Percentiles rank a stretch among this genome's conserved stretches.
Evolutionary conservation across 1,140 invertebrate species (phyloP).

Genomic region (Cotesia chilonis): DNA sequence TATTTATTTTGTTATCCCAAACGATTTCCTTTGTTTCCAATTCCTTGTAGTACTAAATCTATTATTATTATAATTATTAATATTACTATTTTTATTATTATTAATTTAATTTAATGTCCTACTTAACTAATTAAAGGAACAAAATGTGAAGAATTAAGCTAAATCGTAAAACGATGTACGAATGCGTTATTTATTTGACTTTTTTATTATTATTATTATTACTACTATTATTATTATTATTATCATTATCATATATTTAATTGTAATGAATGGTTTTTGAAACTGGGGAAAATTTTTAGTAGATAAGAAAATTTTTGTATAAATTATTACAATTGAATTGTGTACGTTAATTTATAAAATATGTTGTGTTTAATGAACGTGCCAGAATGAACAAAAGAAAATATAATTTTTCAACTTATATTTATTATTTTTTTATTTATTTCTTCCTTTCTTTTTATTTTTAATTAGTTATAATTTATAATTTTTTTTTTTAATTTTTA

Average conservation of each 20-base stretch:
- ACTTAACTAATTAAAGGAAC: no score
- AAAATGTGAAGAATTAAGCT: no score
- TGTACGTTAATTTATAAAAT: constrained; percentile 67
- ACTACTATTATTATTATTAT: no score
- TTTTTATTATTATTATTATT: no score
- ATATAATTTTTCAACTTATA: constrained; percentile 64
- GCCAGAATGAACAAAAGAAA: constrained; percentile 63
- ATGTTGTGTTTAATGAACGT: constrained; percentile 65
- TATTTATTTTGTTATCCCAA: constrained; percentile 66
- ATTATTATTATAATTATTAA: constrained; percentile 25
- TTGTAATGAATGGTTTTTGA: neutral
- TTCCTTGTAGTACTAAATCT: constrained; percentile 24
- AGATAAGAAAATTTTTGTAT: constrained; percentile 48
- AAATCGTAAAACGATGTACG: no score
- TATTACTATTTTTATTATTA: constrained; percentile 5
- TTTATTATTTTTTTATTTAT: constrained; percentile 46
- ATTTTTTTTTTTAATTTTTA: constrained; percentile 6
- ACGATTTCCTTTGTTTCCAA: constrained; percentile 8
- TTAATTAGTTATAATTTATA: constrained; percentile 16
- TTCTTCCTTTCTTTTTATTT: constrained; percentile 31
- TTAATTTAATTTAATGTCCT: neutral
- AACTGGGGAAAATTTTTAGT: constrained; percentile 34
- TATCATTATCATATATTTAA: no score
- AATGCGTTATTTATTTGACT: no score
- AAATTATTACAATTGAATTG: constrained; percentile 61